Conservation (phyloP, 1,140 invertebrate genomes). For the Drosophila sucinea region DNA sequence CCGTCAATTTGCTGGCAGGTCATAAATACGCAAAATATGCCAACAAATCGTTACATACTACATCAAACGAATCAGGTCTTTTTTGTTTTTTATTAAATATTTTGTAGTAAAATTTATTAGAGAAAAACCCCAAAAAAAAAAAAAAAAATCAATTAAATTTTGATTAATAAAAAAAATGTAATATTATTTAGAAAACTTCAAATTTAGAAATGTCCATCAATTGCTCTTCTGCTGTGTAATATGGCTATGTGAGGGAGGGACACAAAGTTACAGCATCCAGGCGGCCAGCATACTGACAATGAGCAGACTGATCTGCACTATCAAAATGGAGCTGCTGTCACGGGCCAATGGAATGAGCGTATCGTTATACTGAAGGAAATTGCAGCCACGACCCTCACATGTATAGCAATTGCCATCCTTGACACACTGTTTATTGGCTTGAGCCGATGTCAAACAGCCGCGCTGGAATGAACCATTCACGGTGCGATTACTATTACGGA, state of each 20-base stretch:
- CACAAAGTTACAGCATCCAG: slow-evolving; percentile 29
- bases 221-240: neutral
- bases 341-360: slow-evolving; percentile 68
- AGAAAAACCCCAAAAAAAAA: neutral
- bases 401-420: slow-evolving; percentile 63
- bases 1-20: neutral
- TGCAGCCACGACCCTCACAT: slow-evolving; percentile 73
- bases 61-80: neutral
- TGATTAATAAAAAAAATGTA: neutral
- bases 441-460: slow-evolving; percentile 68
- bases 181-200: neutral
- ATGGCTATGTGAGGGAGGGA: neutral
- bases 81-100: slow-evolving; percentile 3
- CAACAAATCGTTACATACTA: neutral
- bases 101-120: neutral
- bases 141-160: neutral
- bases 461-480: slow-evolving; percentile 67
- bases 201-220: neutral
- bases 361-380: slow-evolving; percentile 53
- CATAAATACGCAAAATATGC: neutral
- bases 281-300: slow-evolving; percentile 34
- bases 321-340: slow-evolving; percentile 47
- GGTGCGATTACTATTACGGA: slow-evolving; percentile 65
- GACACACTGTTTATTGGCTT: slow-evolving; percentile 65
- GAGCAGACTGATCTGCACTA: slow-evolving; percentile 47